Base-by-base conservation (phyloP, 1,140 invertebrate species). In the Nephila pilipes region DNA sequence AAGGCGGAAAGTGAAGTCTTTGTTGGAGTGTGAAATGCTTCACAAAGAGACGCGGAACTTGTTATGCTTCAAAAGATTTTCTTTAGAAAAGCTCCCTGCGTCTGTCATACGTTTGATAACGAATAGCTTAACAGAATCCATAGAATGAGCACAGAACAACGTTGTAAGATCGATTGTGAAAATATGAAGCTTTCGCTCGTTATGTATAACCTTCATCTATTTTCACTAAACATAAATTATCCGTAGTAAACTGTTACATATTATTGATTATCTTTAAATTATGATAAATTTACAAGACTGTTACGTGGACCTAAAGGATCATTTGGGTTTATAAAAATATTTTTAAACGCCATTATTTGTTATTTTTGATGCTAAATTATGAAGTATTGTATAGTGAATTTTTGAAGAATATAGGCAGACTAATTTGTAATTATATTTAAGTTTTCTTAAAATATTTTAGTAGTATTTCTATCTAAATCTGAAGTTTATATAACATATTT, bases 1-100 rank as follows among this genome's bases (percentile, higher is more conserved):
- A 79, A 79, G 60, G 46, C 54, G 89, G 79, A 83, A 91, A 91
- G 79, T 16, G 65, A 54, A 80, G 88, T 65, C 46, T 60, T 83
- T 63, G 32, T 91, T 83, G 38, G 29, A 58, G 79, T 65, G 79
- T 81, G 69, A 91, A 91, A 63, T 83, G 38, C 57, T 54, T 63
- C 79, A 83, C 20, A 91, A 83, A 58, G 58, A 46, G 54, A 55
- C 16, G 18, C 46, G 32, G 36, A 38, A 10, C 85, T 88, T 69
- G 29, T 88, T 60, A 85, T 85, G 83, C 83, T 85, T 60, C 55
- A 85, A 85, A 46, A 36, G 57, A 60, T 36, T 85, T 85, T 63
- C 55, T 75, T 75, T 14, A 25, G 69, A 75, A 75, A 75, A 20
- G 69, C 69, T 75, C 5, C n/a, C 29, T 83, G 20, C n/a, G 38